Base-by-base conservation (phyloP, 92 coral and sea anemone genomes). In the Meandrina meandrites region DNA sequence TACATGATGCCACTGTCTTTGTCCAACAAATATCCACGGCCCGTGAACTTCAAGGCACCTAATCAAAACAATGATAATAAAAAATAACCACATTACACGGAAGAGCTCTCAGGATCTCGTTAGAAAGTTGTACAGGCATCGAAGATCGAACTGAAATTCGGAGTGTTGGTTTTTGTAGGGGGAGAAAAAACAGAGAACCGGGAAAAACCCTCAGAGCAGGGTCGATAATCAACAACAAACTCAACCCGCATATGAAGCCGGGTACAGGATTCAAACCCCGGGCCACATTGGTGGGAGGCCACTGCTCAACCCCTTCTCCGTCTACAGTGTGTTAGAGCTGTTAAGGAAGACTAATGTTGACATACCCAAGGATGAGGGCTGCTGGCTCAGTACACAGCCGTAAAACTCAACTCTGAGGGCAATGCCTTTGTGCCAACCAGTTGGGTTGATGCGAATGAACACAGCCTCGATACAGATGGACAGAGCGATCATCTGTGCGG, bases 401-500 rank as follows among this genome's bases (percentile, higher is more conserved):
- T 90, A 91, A 54, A 94, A 70, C 87, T 92, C 91, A 18, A 86
- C 84, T 67, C 80, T 82, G 21, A 93, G 79, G 17, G 92, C 86
- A 5, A 94, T 94, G 75, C 81, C 79, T 54, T 81, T 79, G 53
- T 86, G 60, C 88, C 92, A 88, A 51, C 70, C 84, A 22, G 78
- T 81, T 0, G 98, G 94, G 48, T 76, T 75, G 75, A 94, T 73
- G 47, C 94, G 91, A 1, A 93, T 78, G 57, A 62, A 90, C 71
- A 86, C 88, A 27, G 98, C 94, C 67, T 94, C 88, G 22, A 93
- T 37, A 1, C 86, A 90, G 13, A 76, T 42, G 3, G 86, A 89
- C 30, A 93, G 77, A n/a, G 84, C 83, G 37, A 90, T 76, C 47
- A 77, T 58, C 47, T 86, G 45, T 15, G 28, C 42, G 47, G 79